phyloP scores from a whole-genome alignment of 2,888 invertebrate species.

The Caenorhabditis uteleia region DNA sequence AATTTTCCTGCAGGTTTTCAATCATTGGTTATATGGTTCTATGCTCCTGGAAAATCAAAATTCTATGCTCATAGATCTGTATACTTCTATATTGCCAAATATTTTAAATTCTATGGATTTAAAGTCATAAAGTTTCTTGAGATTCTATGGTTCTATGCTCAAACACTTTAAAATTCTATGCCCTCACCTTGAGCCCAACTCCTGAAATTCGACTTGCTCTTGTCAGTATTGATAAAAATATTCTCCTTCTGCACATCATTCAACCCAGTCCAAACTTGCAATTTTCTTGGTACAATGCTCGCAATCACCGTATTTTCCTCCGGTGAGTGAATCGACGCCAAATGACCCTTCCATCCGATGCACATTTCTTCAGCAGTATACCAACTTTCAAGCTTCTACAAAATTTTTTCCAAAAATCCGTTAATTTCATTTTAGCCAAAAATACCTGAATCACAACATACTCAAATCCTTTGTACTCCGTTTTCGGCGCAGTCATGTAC shows the following conservation, averaged over 20 bases:
- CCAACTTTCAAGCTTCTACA: conserved; percentile 41
- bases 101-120: too few species aligned
- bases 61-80: not conserved
- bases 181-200: conserved; percentile 23
- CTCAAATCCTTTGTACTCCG: conserved; percentile 9
- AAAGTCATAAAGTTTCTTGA: not conserved
- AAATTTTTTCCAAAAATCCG: not conserved
- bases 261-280: conserved; percentile 47
- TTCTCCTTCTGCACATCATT: conserved; percentile 58
- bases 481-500: conserved; percentile 15
- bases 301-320: conserved; percentile 44
- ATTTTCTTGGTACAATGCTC: conserved; percentile 16
- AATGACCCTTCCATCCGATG: conserved; percentile 49
- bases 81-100: too few species aligned
- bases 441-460: conserved; percentile 4
- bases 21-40: too few species aligned
- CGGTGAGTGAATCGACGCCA: conserved; percentile 40
- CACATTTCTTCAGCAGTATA: conserved; percentile 52
- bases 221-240: conserved; percentile 41
- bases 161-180: not conserved
- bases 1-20: too few species aligned
- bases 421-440: conserved; percentile 9
- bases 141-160: not conserved
- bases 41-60: too few species aligned
- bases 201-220: conserved; percentile 12